Percentiles rank a stretch among this genome's conserved stretches.
Evolutionary conservation across 2,888 invertebrate species (phyloP).

Genomic region (Xestoiulus laeticollis): DNA sequence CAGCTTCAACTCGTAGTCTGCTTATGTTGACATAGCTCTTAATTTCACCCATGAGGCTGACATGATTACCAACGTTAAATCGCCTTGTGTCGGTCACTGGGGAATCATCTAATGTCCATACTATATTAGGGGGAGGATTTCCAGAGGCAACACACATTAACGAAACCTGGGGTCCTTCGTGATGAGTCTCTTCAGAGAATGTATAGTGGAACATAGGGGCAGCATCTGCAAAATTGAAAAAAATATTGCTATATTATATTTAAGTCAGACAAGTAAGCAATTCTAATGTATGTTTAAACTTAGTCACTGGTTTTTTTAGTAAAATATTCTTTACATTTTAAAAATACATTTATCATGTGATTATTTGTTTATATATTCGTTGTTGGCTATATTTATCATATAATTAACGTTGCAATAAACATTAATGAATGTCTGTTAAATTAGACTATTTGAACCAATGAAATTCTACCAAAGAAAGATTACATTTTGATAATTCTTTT

Average conservation of each 20-base stretch:
- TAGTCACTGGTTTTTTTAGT: no score
- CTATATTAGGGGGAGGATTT: conserved; percentile 91
- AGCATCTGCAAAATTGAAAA: conserved; percentile 42
- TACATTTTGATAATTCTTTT: background rate
- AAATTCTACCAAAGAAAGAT: background rate
- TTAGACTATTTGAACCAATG: background rate
- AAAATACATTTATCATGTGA: no score
- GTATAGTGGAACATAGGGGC: conserved; percentile 53
- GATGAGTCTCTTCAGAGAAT: conserved; percentile 51
- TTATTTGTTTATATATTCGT: no score
- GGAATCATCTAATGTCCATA: conserved; percentile 90
- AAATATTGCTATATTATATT: no score
- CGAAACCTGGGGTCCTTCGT: conserved; percentile 65
- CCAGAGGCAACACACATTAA: conserved; percentile 94
- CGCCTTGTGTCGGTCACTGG: conserved; percentile 70
- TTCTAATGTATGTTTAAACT: no score
- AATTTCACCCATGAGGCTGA: conserved; percentile 80
- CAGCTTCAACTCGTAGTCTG: conserved; percentile 86
- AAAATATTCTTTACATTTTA: no score
- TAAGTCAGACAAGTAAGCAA: no score
- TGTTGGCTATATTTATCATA: background rate
- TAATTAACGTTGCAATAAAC: background rate
- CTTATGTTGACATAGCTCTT: conserved; percentile 89
- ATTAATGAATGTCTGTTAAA: background rate
- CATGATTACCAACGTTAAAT: conserved; percentile 80